phyloP scores from a whole-genome alignment of 2,797 vertebrate genomes.

The Schizopygopsis pylzovi region DNA sequence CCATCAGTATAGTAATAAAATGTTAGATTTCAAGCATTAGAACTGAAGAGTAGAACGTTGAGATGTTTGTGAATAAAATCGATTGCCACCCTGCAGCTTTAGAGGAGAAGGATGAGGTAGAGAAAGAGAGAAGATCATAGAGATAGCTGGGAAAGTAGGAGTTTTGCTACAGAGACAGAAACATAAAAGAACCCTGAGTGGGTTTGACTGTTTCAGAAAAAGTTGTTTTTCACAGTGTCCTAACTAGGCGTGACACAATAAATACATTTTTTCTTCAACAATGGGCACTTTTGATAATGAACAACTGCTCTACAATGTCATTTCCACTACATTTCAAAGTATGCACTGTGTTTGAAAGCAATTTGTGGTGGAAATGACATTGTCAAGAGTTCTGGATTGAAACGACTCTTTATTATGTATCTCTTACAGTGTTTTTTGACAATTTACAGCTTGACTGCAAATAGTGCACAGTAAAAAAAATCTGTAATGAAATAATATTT shows the following conservation, averaged over 20 bases:
- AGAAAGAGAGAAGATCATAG: constrained; percentile 61
- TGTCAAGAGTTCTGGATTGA: background rate
- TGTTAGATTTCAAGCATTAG: background rate
- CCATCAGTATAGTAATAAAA: background rate
- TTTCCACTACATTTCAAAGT: background rate
- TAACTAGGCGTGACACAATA: background rate
- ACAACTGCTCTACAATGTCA: background rate
- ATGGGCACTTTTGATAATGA: background rate
- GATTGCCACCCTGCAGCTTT: constrained; percentile 44
- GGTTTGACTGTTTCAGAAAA: constrained; percentile 16
- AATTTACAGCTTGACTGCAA: background rate
- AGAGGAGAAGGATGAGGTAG: constrained; percentile 5
- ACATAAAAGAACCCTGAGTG: constrained; percentile 30
- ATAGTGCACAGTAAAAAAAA: background rate
- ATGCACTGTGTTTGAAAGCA: background rate
- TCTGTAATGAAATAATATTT: background rate
- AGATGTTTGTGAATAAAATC: constrained; percentile 26
- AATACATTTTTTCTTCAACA: constrained; percentile 1
- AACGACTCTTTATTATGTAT: background rate
- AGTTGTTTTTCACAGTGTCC: background rate
- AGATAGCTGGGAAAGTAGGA: constrained; percentile 59
- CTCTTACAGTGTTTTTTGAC: too few relatives aligned
- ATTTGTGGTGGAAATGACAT: background rate
- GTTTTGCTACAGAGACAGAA: constrained; percentile 60
- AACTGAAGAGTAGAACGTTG: background rate